Evolutionary conservation across 1,140 invertebrate genomes (phyloP), one percentile per base, ranked within the genome.

Genomic region (Pseudomyrmex sp.): DNA sequence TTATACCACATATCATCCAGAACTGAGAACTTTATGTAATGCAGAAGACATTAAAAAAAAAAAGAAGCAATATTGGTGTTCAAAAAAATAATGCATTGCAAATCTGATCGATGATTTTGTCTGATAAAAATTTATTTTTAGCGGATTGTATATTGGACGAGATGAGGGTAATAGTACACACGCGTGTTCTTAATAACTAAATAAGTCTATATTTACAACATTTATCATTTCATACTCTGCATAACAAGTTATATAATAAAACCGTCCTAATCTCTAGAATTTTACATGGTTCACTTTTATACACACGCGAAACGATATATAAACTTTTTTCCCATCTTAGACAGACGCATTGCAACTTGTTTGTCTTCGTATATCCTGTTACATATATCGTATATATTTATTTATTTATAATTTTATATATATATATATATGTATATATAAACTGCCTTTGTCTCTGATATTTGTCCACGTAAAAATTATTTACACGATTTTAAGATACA

Each of bases 171-270:
- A 74, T 82, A 54, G 54, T 80, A 80, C 56, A 35, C 54, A 35
- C 54, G 56, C 56, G 70, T 26, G 12, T 72, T 61, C 89, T 92
- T 94, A 93, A 93, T 94, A 93, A 93, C 93, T 94, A 94, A 93
- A 94, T 94, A 94, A 91, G 91, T 94, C 91, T 94, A 93, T 94
- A 94, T 94, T 94, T 94, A 94, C 94, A 94, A 91, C 86, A 89
- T 89, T 93, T 89, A 92, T 93, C 89, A 20, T 85, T 72, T 91
- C 87, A 92, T 93, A 77, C 26, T 66, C 86, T 92, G 87, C 90
- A 91, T 93, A 94, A 94, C 92, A 93, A 94, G 90, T 94, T 92
- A 90, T 89, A 92, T 93, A 93, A 93, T 93, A 93, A 88, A 94
- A 94, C 92, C 92, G 92, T 88, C 86, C 83, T 91, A 93, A 93